Base-by-base conservation (phyloP, 2,888 invertebrate species). In the Lamproptera curius region DNA sequence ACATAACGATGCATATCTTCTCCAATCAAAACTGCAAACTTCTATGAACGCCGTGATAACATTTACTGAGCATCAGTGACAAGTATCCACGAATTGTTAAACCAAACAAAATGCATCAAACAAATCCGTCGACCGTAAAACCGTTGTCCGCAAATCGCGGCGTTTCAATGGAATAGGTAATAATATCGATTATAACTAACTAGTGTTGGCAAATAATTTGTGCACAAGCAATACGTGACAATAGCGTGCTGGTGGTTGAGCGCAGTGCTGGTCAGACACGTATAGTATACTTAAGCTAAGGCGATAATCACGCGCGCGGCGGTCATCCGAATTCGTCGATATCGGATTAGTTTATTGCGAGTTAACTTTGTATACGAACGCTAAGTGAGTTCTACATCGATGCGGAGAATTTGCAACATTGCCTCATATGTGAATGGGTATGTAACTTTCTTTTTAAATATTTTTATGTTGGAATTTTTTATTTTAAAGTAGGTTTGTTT, bases 211-310 rank as follows among this genome's bases (percentile, higher is more conserved):
- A 38, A 33, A 23, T 31, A 11, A 20, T 11, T 42, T 43, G 23
- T 38, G 23, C 38, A 16, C 34, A 26, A 6, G n/a, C 38, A 42
- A 33, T 36, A 48, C 48, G 48, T 48, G 47, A 44, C 41, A 20
- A 45, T 44, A 38, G 16, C 33, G 17, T 14, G 23, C 34, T 37
- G 14, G 14, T 20, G 16, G 3, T 14, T 26, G 9, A 33, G 36
- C 15, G 13, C 26, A 26, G 26, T 26, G 26, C 14, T 20, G 40
- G 38, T 14, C 17, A 36, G 42, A 50, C 54, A 54, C 53, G 63
- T 62, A 62, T 43, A 44, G 51, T 50, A 65, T 58, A 67, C 70
- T 68, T 68, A 20, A 67, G n/a, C n/a, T n/a, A n/a, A n/a, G n/a
- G n/a, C n/a, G n/a, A n/a, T n/a, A n/a, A 42, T 56, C 42, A 36